Evolutionary conservation across 1,140 invertebrate species (phyloP).

Genomic region (Calosoma granatense): DNA sequence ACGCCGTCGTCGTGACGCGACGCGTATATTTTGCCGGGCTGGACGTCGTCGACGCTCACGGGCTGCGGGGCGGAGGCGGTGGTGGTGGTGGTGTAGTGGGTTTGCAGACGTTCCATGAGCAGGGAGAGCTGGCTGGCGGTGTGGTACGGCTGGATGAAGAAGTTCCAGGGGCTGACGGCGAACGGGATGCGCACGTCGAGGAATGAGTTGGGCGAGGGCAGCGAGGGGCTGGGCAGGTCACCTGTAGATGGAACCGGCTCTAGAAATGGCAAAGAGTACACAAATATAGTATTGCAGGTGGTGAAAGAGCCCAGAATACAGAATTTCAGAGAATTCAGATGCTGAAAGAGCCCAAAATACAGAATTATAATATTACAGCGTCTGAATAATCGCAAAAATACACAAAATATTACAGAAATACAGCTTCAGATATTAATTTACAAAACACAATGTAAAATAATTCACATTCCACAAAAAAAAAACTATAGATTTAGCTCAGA

Average conservation of each 20-base stretch:
- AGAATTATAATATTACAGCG: no score
- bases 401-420: no score
- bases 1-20: slow-evolving; percentile 27
- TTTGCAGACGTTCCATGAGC: slow-evolving; percentile 27
- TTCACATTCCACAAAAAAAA: no score
- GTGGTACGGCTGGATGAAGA: slow-evolving; percentile 28
- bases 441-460: no score
- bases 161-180: slow-evolving; percentile 33
- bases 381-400: no score
- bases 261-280: not conserved
- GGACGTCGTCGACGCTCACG: slow-evolving; percentile 24
- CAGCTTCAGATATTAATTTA: no score
- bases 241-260: slow-evolving; percentile 26
- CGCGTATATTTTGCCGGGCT: slow-evolving; percentile 30
- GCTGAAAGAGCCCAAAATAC: no score
- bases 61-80: slow-evolving; percentile 17
- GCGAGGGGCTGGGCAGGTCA: slow-evolving; percentile 20
- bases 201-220: slow-evolving; percentile 17
- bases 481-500: no score
- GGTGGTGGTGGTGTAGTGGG: slow-evolving; percentile 19
- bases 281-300: no score
- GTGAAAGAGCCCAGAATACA: no score
- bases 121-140: slow-evolving; percentile 18
- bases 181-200: slow-evolving; percentile 28
- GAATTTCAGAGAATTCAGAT: no score